Evolutionary conservation across 30 jellyfish, hydroid and myxozoan species (phyloP), one percentile per base, ranked within the genome.

Genomic region (Chironex yamaguchii): DNA sequence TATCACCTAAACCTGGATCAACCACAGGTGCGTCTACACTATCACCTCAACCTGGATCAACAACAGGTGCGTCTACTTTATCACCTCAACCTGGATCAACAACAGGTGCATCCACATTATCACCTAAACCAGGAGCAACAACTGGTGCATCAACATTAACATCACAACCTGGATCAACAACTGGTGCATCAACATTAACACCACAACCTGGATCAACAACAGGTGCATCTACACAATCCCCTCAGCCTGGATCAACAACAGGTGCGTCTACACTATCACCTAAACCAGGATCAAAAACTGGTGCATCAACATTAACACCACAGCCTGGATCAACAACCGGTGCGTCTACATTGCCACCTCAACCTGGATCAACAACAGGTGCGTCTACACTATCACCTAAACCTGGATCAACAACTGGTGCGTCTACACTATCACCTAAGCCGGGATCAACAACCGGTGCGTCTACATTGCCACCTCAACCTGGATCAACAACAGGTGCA

Each of bases 391-490:
- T n/a, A n/a, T n/a, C n/a, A n/a, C n/a, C n/a, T n/a, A n/a, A n/a
- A n/a, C n/a, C n/a, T n/a, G n/a, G n/a, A n/a, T n/a, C n/a, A 76
- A 76, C 89, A 51, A 62, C 64, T 3, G 86, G 31, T 0, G 48
- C 64, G 2, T 27, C 89, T 2, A 76, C 86, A 2, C 17, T 23
- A 12, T 52, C 85, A 4, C 4, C 67, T 1, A 51, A 34, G 0
- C 11, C 86, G 20, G 21, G 33, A 20, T 32, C 86, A 4, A 26
- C 86, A 73, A 17, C 30, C 26, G 22, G 12, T 0, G 22, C 86
- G 3, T 24, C 86, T 1, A 29, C 32, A 34, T 32, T 36, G 1
- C n/a, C 34, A 65, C 27, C 67, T 25, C 31, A n/a, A n/a, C n/a
- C 79, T 3, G 20, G 63, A 0, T 25, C 79, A 0, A 70, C 77